Base-by-base conservation (phyloP, 1,140 invertebrate genomes). In the Megathymus violae region DNA sequence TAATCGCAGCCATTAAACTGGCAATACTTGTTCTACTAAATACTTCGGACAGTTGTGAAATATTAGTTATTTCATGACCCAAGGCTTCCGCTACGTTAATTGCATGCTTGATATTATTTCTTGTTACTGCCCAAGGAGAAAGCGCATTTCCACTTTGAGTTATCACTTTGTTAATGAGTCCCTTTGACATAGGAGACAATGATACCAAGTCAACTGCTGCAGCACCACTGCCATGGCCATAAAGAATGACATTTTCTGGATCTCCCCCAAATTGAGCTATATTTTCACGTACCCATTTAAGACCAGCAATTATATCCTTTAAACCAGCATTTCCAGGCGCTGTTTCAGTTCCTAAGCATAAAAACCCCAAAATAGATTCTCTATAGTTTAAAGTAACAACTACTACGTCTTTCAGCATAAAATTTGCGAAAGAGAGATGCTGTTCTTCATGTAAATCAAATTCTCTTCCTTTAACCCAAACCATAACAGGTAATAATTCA, bases 141-240 rank as follows among this genome's bases (percentile, higher is more conserved):
- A 92, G 67, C 11, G 89, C 82, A 13, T 82, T 88, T 2, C 92
- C 92, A 66, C 92, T 93, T 71, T 92, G 89, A 40, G 92, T 44
- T 14, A 93, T 92, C 9, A 85, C 92, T 76, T 85, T 91, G 4
- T 92, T 84, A 38, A 93, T 81, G 6, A 93, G 73, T 14, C 89
- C 89, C 48, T 88, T 65, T 0, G 92, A 83, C 25, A 71, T 71
- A 10, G 88, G 74, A 6, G 85, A 82, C 4, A 88, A 47, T 17
- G 84, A 85, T 1, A 88, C 68, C 16, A 98, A 95, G 91, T 99
- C 97, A 17, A 98, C 97, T 77, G 97, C 96, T 51, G 97, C 96
- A 5, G 97, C 98, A 1, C 98, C 98, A 47, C 96, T 97, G 2
- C 97, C 98, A 80, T 99, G 97, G 11, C 98, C 98, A 74, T 98